Base-by-base conservation (phyloP, 2,797 vertebrate species). In the Karalla daura region DNA sequence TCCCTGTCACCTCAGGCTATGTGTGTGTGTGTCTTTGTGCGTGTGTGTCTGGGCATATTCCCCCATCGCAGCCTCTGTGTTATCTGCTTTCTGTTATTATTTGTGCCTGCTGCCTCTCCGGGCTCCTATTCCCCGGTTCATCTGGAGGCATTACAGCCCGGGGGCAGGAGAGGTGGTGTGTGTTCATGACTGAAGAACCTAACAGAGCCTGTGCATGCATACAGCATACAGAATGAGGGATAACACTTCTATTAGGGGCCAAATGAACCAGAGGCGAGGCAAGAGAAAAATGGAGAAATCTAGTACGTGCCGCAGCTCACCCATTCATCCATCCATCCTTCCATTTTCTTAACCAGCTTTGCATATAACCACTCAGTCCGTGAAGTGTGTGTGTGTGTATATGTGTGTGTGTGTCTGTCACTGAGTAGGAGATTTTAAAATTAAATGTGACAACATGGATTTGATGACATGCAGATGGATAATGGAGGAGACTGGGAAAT, bases 1-100 rank as follows among this genome's bases (percentile, higher is more conserved):
- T 70, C 63, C 73, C 52, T 67, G 66, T 87, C 82, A 87, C 89
- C 87, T 69, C 58, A 84, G 86, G 79, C 74, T 70, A 41, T 60
- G 20, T 63, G 35, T 41, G 15, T 51, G 20, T 53, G 39, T 27
- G 23, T 17, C 5, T 11, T 11, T 43, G 24, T 43, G 32, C 49
- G 27, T 39, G 8, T 46, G 46, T 71, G 39, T 62, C 20, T 61
- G 33, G 37, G n/a, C n/a, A n/a, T 30, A 12, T 2, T 51, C 39
- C 18, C 5, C 28, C 24, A 36, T 10, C 14, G 13, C 32, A n/a
- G 27, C 23, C 59, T 75, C 25, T 54, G 13, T 66, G 59, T 52
- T 58, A 58, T 81, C 69, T 67, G 36, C 35, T 63, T 43, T 64
- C 60, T 76, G 54, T 64, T 76, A 60, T 70, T 75, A 78, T 84